Evolutionary conservation across 2,888 invertebrate genomes (phyloP), one percentile per base, ranked within the genome.

Genomic region (Ectemnius continuus): DNA sequence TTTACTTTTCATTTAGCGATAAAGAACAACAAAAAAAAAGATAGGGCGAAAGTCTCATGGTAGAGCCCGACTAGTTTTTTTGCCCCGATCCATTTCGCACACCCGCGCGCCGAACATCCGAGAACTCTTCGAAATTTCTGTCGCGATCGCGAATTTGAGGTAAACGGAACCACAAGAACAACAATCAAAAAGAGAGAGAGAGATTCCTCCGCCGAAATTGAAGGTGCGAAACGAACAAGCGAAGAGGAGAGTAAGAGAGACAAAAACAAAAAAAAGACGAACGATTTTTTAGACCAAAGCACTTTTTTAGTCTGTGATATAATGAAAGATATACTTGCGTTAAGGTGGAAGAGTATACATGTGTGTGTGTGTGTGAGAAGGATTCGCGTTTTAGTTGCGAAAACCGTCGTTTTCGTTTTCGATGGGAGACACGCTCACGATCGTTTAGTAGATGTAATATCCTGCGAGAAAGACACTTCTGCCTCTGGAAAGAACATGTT

Each of bases 291-390:
- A 88, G 88, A 90, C 91, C 91, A 91, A 91, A 91, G 90, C 90
- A 90, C 52, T 90, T 88, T 89, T 89, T 90, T 90, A 90, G 88
- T 90, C 91, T 91, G 91, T 91, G 91, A 91, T 91, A 82, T 84
- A 62, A 68, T 82, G 83, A 83, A 83, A 85, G 82, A 81, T 83
- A 85, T 84, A 86, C 82, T 88, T 87, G 81, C 82, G 80, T 86
- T 85, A 83, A 82, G 80, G 76, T 73, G 80, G 72, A 73, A 80
- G 81, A 79, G 36, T 36, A 36, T 36, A 36, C 36, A 52, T 52
- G 52, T 52, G 52, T 52, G 52, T 52, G 67, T 76, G 79, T 81
- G 81, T 79, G 76, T 83, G 83, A 83, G 78, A 65, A 72, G 62
- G 73, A 67, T 63, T 75, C 75, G 61, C 59, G 36, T 67, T 78